These are phyloP conservation scores for Coelopa pilipes DNA, from an alignment of 2,888 invertebrate genomes.

Conservation along the genomic window DNA sequence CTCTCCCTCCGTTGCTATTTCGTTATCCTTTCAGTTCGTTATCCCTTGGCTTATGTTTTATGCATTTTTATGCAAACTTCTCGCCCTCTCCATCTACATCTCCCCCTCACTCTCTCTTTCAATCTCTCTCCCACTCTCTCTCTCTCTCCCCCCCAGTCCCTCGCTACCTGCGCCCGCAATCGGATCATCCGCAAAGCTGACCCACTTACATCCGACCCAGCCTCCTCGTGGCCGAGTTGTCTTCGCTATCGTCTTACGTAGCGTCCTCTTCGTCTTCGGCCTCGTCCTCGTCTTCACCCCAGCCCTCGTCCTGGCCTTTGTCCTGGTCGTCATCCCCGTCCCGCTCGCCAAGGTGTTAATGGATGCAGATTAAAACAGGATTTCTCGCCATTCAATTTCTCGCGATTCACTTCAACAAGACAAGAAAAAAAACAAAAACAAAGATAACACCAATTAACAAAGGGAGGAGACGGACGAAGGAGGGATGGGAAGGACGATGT, in stretches of 20 bases:
- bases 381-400: slow-evolving; percentile 30
- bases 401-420: background rate
- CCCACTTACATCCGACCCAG: slow-evolving; percentile 7
- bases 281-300: too few relatives aligned
- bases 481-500: too few relatives aligned
- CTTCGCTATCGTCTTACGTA: too few relatives aligned
- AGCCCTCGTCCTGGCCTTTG: background rate
- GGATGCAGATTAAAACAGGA: slow-evolving; percentile 32
- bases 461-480: too few relatives aligned
- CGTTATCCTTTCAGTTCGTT: background rate
- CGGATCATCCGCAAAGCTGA: slow-evolving; percentile 10
- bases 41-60: slow-evolving; percentile 21
- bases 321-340: background rate
- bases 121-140: too few relatives aligned
- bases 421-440: slow-evolving; percentile 1
- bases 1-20: too few relatives aligned
- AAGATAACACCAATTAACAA: too few relatives aligned
- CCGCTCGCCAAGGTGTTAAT: slow-evolving; percentile 23
- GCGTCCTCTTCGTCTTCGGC: too few relatives aligned
- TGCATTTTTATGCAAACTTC: slow-evolving; percentile 7
- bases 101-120: background rate
- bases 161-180: too few relatives aligned
- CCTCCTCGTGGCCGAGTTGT: too few relatives aligned
- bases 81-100: background rate
- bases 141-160: too few relatives aligned